phyloP scores from a whole-genome alignment of 2,797 vertebrate genomes.

The Acrossocheilus wenchowensis region DNA sequence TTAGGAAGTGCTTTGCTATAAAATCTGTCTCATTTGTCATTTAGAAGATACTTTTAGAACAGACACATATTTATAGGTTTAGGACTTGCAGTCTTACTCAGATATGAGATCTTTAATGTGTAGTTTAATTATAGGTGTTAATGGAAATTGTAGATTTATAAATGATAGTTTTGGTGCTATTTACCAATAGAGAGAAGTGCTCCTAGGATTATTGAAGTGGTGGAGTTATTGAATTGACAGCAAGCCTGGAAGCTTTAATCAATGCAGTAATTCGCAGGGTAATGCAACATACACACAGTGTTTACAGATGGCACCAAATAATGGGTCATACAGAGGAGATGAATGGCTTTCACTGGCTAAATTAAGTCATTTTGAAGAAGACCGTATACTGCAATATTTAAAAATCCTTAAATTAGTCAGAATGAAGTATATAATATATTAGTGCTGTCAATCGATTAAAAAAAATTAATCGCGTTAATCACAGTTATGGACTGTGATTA shows the following conservation, averaged over 20 bases:
- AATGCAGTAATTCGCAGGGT: constrained; percentile 48
- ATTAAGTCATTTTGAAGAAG: constrained; percentile 13
- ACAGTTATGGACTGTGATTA: too few species aligned
- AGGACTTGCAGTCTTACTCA: not conserved
- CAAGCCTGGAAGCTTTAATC: constrained; percentile 58
- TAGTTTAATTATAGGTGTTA: constrained; percentile 47
- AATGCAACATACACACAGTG: constrained; percentile 46
- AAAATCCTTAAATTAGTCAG: not conserved
- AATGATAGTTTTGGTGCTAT: constrained; percentile 37
- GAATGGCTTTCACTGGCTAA: constrained; percentile 22
- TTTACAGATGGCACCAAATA: constrained; percentile 44
- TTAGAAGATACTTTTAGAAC: constrained; percentile 20
- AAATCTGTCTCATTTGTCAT: constrained; percentile 16
- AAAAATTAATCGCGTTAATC: too few species aligned
- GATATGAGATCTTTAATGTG: constrained; percentile 34
- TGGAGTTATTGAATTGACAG: constrained; percentile 53
- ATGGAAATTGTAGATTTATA: constrained; percentile 46
- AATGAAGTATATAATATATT: not conserved
- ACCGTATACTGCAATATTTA: not conserved
- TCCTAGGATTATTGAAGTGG: constrained; percentile 49
- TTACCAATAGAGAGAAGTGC: constrained; percentile 36
- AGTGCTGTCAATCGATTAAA: too few species aligned
- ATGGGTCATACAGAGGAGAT: constrained; percentile 22
- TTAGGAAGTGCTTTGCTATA: constrained; percentile 14
- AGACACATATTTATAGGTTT: not conserved